Percentiles rank a stretch among this genome's conserved stretches.
phyloP scores from a whole-genome alignment of 2,888 invertebrate genomes.

The Litoditis marina region DNA sequence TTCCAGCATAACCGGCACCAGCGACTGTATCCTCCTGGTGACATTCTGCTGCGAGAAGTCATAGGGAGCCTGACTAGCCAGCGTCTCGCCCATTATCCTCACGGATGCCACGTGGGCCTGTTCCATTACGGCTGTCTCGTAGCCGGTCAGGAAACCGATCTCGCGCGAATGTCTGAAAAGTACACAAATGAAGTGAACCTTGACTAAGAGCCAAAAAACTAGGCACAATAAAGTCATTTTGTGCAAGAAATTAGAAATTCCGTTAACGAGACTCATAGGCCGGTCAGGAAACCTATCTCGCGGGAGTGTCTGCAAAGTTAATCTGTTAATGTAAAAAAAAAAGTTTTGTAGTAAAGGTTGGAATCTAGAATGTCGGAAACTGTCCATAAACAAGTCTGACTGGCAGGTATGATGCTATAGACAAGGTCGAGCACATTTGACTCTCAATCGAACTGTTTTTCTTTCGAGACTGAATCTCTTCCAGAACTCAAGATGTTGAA shows the following conservation, averaged over 20 bases:
- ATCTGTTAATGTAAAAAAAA: too few species aligned
- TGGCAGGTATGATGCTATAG: too few species aligned
- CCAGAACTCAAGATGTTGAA: too few species aligned
- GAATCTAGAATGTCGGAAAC: too few species aligned
- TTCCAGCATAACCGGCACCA: conserved; percentile 87
- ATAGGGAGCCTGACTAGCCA: conserved; percentile 75
- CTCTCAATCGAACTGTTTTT: too few species aligned
- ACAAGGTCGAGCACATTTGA: too few species aligned
- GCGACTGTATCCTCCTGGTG: conserved; percentile 75
- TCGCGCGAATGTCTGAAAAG: conserved; percentile 75
- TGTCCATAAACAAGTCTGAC: too few species aligned
- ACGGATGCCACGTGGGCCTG: conserved; percentile 92
- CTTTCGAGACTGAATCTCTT: too few species aligned
- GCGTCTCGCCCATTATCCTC: conserved; percentile 93
- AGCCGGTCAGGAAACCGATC: conserved; percentile 93
- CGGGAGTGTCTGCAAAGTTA: conserved; percentile 73
- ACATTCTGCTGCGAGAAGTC: conserved; percentile 86
- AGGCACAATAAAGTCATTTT: too few species aligned
- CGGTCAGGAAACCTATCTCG: conserved; percentile 90
- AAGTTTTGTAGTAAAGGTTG: too few species aligned
- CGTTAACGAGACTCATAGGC: too few species aligned
- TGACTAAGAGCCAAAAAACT: not conserved
- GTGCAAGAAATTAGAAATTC: too few species aligned
- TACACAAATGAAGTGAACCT: not conserved
- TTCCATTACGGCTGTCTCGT: conserved; percentile 92